These are phyloP conservation scores for Sesia apiformis DNA, from an alignment of 2,888 invertebrate genomes.

Conservation along the genomic window DNA sequence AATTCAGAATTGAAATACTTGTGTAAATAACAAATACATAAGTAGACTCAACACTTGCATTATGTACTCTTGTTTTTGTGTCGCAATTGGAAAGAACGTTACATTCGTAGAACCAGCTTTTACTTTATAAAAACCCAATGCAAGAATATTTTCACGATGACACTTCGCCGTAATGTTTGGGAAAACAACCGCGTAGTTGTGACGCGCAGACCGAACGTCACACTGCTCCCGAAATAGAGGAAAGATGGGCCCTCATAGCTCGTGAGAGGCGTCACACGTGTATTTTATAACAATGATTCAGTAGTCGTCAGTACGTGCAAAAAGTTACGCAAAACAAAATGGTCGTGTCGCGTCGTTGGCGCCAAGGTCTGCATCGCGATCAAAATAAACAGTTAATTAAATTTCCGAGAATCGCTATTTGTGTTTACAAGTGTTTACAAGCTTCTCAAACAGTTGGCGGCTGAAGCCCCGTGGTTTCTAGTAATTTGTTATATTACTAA, in stretches of 20 bases:
- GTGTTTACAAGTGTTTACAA: slow-evolving; percentile 30
- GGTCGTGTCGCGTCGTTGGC: slow-evolving; percentile 17
- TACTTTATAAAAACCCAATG: background rate
- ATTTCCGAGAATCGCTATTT: slow-evolving; percentile 47
- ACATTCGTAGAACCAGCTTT: background rate
- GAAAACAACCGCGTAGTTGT: background rate
- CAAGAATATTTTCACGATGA: background rate
- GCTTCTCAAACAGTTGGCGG: slow-evolving; percentile 5
- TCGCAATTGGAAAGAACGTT: background rate
- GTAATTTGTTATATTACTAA: background rate
- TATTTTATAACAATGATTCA: slow-evolving; percentile 16
- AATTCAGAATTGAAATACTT: too few relatives aligned
- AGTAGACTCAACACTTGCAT: too few relatives aligned
- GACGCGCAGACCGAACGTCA: background rate
- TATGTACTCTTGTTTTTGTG: too few relatives aligned
- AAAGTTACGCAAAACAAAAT: slow-evolving; percentile 13
- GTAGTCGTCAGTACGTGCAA: slow-evolving; percentile 7
- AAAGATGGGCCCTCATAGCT: too few relatives aligned
- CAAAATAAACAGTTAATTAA: slow-evolving; percentile 28
- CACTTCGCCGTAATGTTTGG: background rate
- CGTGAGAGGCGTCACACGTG: background rate
- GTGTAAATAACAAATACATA: too few relatives aligned
- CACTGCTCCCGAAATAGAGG: background rate
- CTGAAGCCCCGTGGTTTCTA: slow-evolving; percentile 19
- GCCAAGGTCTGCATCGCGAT: slow-evolving; percentile 14